A percentile compares a stretch with the other conserved stretches of the same genome.
These are phyloP conservation scores for Ptycholaimellus sp. DNA, from an alignment of 2,888 invertebrate species.

Conservation along the genomic window DNA sequence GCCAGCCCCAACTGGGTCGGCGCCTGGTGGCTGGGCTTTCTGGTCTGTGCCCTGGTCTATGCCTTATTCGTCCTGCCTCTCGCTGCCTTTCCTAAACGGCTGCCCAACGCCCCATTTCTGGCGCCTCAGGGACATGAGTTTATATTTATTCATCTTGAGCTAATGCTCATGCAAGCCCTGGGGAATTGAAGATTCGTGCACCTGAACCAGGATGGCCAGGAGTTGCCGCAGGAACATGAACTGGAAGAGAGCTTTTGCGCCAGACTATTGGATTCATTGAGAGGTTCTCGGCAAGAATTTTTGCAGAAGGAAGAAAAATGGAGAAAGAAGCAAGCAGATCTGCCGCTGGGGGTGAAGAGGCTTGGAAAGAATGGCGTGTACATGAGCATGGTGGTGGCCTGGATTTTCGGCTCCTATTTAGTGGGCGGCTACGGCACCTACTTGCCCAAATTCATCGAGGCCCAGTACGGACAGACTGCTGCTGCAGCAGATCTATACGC, in stretches of 20 bases:
- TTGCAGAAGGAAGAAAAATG: too few species aligned
- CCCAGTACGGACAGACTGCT: slow-evolving; percentile 43
- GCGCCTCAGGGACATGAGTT: too few species aligned
- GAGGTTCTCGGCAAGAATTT: too few species aligned
- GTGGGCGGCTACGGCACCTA: slow-evolving; percentile 42
- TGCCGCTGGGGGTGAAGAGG: slow-evolving; percentile 31
- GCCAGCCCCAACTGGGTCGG: slow-evolving; percentile 48
- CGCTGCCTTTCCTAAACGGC: slow-evolving; percentile 40
- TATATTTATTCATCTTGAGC: too few species aligned
- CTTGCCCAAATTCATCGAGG: slow-evolving; percentile 48
- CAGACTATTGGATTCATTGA: too few species aligned
- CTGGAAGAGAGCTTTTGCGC: too few species aligned
- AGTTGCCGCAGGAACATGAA: too few species aligned
- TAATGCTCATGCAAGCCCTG: too few species aligned
- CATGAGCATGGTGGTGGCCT: slow-evolving; percentile 41
- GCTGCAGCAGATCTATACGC: slow-evolving; percentile 43
- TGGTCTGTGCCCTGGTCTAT: slow-evolving; percentile 36
- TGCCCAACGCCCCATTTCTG: too few species aligned
- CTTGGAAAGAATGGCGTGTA: slow-evolving; percentile 42
- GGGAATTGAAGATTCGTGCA: too few species aligned
- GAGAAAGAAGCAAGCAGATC: too few species aligned
- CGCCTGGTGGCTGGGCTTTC: slow-evolving; percentile 48
- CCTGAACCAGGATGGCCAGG: too few species aligned
- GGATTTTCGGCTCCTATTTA: slow-evolving; percentile 39
- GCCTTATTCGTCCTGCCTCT: slow-evolving; percentile 39